A percentile compares a stretch with the other conserved stretches of the same genome.
phyloP scores from a whole-genome alignment of 2,113 vertebrate species.

The Toxotes jaculatrix region DNA sequence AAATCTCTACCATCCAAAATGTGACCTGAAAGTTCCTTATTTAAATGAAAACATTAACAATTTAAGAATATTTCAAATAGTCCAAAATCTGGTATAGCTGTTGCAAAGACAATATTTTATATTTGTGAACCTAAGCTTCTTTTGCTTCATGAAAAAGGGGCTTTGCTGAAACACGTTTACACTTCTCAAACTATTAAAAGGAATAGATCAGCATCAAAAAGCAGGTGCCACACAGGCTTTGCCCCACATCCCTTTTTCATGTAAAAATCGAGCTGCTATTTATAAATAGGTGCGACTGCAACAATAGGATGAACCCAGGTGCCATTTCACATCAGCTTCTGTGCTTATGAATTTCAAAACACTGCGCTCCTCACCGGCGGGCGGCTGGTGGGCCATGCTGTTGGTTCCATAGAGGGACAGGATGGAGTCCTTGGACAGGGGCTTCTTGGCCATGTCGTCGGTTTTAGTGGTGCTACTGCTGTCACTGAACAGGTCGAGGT shows the following conservation, averaged over 20 bases:
- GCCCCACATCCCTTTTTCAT: background rate
- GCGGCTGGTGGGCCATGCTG: slow-evolving; percentile 88
- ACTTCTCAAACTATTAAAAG: background rate
- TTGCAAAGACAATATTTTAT: background rate
- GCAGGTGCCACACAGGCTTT: background rate
- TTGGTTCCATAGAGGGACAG: slow-evolving; percentile 95
- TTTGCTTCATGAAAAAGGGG: background rate
- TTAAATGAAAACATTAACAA: background rate
- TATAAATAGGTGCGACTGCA: background rate
- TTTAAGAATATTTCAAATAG: background rate
- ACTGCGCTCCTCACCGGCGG: slow-evolving; percentile 52
- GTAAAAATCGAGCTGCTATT: background rate
- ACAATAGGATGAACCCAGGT: background rate
- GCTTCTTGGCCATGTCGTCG: slow-evolving; percentile 93
- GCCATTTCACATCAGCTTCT: background rate
- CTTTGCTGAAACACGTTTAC: background rate
- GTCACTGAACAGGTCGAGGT: slow-evolving; percentile 92
- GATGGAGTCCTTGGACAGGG: slow-evolving; percentile 98
- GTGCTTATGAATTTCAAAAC: background rate
- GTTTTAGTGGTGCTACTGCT: slow-evolving; percentile 83
- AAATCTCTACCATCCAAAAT: background rate
- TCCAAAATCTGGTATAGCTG: background rate
- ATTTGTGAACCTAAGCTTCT: background rate
- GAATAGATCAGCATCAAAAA: background rate
- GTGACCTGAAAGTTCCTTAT: background rate